Percentiles rank a stretch among this genome's conserved stretches.
These are phyloP conservation scores for Corvus hawaiiensis DNA, from an alignment of 2,113 vertebrate species.

Conservation along the genomic window DNA sequence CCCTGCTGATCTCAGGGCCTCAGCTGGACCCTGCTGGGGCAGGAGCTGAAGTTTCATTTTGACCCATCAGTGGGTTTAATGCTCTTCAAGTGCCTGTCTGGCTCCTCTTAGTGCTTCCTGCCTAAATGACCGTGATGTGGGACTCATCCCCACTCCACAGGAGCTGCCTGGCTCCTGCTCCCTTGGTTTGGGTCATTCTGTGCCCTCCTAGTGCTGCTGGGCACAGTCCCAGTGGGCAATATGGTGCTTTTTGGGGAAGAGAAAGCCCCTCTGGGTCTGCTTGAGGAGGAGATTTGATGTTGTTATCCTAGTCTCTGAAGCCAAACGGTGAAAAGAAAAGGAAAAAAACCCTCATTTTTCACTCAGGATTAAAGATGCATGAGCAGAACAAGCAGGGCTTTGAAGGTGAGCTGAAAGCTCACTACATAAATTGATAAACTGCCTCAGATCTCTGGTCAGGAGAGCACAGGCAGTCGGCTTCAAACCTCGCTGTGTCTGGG, in stretches of 20 bases:
- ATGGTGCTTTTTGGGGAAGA: background rate
- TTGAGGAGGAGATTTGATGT: background rate
- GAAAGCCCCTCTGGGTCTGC: background rate
- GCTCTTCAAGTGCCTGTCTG: background rate
- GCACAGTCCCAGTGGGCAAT: rapidly evolving
- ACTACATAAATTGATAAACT: background rate
- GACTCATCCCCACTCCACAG: background rate
- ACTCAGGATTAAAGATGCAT: constrained; percentile 23
- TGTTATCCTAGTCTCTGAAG: background rate
- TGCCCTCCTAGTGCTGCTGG: rapidly evolving
- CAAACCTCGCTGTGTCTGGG: background rate
- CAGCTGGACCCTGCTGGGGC: background rate
- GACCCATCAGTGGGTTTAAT: background rate
- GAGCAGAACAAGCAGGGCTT: background rate
- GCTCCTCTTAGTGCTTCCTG: background rate
- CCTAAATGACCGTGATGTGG: background rate
- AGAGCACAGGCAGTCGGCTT: background rate
- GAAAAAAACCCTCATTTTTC: background rate
- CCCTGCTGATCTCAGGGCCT: background rate
- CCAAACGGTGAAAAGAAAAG: background rate
- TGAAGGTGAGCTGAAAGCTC: constrained; percentile 39
- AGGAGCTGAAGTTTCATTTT: background rate
- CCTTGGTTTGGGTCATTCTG: rapidly evolving
- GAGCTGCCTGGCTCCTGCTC: background rate
- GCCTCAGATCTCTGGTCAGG: background rate